A percentile compares a stretch with the other conserved stretches of the same genome.
These are phyloP conservation scores for Coleophora deauratella DNA, from an alignment of 2,888 invertebrate genomes.

Conservation along the genomic window DNA sequence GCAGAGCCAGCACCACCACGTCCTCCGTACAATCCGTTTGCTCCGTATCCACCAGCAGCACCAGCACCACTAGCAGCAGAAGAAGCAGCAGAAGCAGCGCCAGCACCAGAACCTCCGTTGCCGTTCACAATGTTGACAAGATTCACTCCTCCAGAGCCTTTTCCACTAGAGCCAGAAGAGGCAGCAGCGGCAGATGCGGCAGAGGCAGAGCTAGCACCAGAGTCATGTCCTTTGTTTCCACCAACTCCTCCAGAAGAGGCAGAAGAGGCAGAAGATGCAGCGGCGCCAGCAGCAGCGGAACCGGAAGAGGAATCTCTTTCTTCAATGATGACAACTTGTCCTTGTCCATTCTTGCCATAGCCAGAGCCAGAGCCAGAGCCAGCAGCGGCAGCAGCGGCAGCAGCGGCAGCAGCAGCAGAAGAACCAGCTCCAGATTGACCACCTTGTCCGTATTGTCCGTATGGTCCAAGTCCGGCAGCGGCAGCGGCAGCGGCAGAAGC, in stretches of 20 bases:
- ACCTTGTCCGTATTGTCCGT: slow-evolving; percentile 7
- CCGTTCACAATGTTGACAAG: slow-evolving; percentile 3
- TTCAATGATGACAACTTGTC: no score
- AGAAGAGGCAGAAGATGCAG: background rate
- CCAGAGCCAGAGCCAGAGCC: background rate
- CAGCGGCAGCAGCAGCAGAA: slow-evolving; percentile 1
- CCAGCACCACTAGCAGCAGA: no score
- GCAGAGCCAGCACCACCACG: no score
- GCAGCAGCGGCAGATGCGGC: background rate
- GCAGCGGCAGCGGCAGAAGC: background rate
- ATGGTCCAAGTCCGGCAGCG: slow-evolving; percentile 1
- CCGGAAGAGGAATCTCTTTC: background rate
- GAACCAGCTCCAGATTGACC: background rate
- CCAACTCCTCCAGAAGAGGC: no score
- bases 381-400: background rate
- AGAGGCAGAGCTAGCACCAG: background rate
- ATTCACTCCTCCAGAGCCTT: background rate
- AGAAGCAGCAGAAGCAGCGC: no score
- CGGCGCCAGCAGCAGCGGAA: background rate
- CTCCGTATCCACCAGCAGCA: no score
- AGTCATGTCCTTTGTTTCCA: no score
- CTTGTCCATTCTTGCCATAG: background rate
- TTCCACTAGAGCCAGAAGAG: background rate
- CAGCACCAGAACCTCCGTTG: no score
- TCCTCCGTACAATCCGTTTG: no score